A percentile compares a stretch with the other conserved stretches of the same genome.
Evolutionary conservation across 1,140 invertebrate genomes (phyloP).

Genomic region (Cyphomyrmex costatus): DNA sequence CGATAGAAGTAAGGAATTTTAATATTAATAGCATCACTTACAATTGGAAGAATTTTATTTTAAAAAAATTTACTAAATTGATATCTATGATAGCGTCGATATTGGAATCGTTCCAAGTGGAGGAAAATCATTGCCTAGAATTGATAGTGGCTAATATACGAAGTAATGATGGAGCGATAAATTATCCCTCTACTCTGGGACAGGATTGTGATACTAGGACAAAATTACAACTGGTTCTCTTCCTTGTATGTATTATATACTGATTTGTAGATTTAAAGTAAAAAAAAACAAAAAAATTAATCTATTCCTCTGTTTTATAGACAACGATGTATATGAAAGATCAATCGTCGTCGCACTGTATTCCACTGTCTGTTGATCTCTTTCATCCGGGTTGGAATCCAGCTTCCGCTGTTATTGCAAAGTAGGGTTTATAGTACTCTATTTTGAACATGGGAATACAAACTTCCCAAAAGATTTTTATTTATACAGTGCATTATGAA

Average conservation of each 20-base stretch:
- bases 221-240: slow-evolving; percentile 88
- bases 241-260: slow-evolving; percentile 86
- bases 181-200: slow-evolving; percentile 90
- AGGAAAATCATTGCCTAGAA: slow-evolving; percentile 87
- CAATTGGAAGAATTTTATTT: slow-evolving; percentile 69
- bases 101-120: slow-evolving; percentile 78
- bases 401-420: slow-evolving; percentile 60
- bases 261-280: slow-evolving; percentile 16
- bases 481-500: slow-evolving; percentile 44
- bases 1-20: slow-evolving; percentile 81
- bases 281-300: slow-evolving; percentile 1
- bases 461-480: slow-evolving; percentile 56
- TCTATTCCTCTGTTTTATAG: slow-evolving; percentile 84
- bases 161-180: slow-evolving; percentile 85
- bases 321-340: slow-evolving; percentile 94
- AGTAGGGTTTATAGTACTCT: slow-evolving; percentile 57
- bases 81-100: slow-evolving; percentile 77
- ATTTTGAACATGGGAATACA: slow-evolving; percentile 25
- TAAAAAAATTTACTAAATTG: slow-evolving; percentile 62
- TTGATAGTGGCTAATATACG: slow-evolving; percentile 88
- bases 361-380: slow-evolving; percentile 90
- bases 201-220: slow-evolving; percentile 85
- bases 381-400: slow-evolving; percentile 88
- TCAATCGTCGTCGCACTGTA: slow-evolving; percentile 95
- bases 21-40: slow-evolving; percentile 46